phyloP scores from a whole-genome alignment of 1,140 invertebrate genomes.

The Spodoptera litura region DNA sequence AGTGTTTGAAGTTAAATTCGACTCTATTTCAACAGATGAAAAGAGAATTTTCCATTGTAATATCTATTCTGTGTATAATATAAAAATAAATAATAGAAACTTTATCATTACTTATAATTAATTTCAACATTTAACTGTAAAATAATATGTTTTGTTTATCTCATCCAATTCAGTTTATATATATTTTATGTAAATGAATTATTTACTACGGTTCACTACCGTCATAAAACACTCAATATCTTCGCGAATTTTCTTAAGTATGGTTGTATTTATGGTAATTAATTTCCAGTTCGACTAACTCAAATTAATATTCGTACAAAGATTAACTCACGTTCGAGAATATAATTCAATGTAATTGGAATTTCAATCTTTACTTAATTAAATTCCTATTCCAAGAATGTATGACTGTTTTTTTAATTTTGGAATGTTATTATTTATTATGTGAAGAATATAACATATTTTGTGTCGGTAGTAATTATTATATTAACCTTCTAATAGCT shows the following conservation, averaged over 20 bases:
- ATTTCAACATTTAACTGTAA: too few relatives aligned
- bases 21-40: too few relatives aligned
- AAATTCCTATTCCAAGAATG: background rate
- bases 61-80: too few relatives aligned
- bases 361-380: slow-evolving; percentile 17
- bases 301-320: slow-evolving; percentile 32
- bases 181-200: too few relatives aligned
- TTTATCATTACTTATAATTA: too few relatives aligned
- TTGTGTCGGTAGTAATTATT: background rate
- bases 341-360: slow-evolving; percentile 25
- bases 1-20: too few relatives aligned
- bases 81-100: too few relatives aligned
- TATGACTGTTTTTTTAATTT: background rate
- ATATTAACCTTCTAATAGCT: too few relatives aligned
- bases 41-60: too few relatives aligned
- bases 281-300: slow-evolving; percentile 22
- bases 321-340: slow-evolving; percentile 9
- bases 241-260: background rate
- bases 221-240: background rate
- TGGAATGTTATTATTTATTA: background rate
- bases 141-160: too few relatives aligned
- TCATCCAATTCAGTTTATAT: too few relatives aligned
- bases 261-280: slow-evolving; percentile 14
- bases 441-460: background rate
- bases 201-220: background rate